Base-by-base conservation (phyloP, 2,888 invertebrate genomes). In the Tipula lateralis region DNA sequence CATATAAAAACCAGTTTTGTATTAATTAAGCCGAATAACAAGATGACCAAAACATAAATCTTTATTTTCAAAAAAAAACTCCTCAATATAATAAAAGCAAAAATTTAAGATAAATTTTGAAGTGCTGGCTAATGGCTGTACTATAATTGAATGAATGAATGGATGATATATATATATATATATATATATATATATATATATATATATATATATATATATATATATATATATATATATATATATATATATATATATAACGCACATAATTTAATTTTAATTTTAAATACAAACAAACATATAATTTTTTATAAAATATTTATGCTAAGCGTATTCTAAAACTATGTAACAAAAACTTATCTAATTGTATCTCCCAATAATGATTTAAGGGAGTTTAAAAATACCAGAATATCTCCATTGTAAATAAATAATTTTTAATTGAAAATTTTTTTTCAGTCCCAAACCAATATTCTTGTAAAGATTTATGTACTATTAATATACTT, bases 271-370 rank as follows among this genome's bases (percentile, higher is more conserved):
- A 12, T 24, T 12, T 39, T 39, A 29, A 39, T 36, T 19, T 24
- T 24, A 29, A 83, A 39, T 39, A 83, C 13, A 39, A 83, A 83
- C 9, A 83, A 34, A 83, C 12, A 39, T 83, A 83, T 83, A 13
- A 39, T 36, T 83, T 83, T 83, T 36, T 36, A 36, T 39, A 83
- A 83, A n/a, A 36, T 66, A 66, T 66, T n/a, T 66, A 66, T 66
- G 66, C 24, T 66, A 66, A 66, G 66, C 66, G 66, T 66, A 66
- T 66, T 66, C 66, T 66, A 66, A 66, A 66, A 66, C 9, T 66
- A 44, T 44, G 24, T 4, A 66, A 66, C 1, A n/a, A 66, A 66
- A 44, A 44, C 44, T n/a, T 44, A 66, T 66, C 66, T 66, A 66
- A 24, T 66, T 66, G 66, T 66, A 66, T 24, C 1, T 66, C n/a